Evolutionary conservation across 53 echinoderm and acorn worm genomes (phyloP).

Genomic region (Crossaster papposus): DNA sequence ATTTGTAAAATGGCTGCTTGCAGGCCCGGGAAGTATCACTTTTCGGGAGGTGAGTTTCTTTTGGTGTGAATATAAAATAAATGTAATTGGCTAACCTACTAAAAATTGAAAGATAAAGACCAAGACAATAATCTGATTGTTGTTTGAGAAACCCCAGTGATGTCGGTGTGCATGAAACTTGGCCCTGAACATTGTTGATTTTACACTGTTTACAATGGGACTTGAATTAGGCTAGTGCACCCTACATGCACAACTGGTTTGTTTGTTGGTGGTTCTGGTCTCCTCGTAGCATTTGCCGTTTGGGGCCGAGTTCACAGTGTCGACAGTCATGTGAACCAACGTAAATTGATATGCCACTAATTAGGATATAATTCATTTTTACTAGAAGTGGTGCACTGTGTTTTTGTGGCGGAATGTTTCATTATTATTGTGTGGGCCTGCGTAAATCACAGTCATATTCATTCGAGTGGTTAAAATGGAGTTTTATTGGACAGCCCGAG

Average conservation of each 20-base stretch:
- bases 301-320: background rate
- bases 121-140: too few species aligned
- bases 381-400: constrained; percentile 5
- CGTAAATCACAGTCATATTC: background rate
- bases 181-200: too few species aligned
- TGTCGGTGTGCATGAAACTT: too few species aligned
- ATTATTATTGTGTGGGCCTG: constrained; percentile 20
- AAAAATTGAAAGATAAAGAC: too few species aligned
- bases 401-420: constrained; percentile 50
- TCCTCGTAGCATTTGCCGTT: background rate
- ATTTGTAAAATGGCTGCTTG: too few species aligned
- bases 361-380: constrained; percentile 50
- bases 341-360: constrained; percentile 44
- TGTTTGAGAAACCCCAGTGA: too few species aligned
- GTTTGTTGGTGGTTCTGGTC: background rate
- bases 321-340: constrained; percentile 24
- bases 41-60: too few species aligned
- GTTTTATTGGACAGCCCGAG: background rate
- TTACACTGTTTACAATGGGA: too few species aligned
- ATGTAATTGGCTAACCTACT: too few species aligned
- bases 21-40: too few species aligned
- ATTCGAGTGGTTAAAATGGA: background rate
- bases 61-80: too few species aligned
- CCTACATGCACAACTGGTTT: background rate
- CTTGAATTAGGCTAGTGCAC: too few species aligned